Evolutionary conservation across 2,797 vertebrate species (phyloP), one percentile per base, ranked within the genome.

Genomic region (Rhyacichthys aspro): DNA sequence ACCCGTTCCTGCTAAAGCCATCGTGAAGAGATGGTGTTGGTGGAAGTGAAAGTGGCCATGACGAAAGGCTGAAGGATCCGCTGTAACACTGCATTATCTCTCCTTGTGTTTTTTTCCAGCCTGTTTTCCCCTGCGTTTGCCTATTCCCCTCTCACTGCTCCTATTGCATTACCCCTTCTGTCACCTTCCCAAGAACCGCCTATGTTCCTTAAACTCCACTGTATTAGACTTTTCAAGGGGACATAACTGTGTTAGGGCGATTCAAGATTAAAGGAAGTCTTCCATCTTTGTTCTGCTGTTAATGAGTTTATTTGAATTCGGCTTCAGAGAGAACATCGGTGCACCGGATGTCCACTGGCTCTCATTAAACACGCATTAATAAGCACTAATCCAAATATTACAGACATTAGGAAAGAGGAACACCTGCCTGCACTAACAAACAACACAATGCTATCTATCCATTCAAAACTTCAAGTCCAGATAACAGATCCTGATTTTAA

Each of bases 1-100:
- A 78, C 77, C 43, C 36, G 65, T 74, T 81, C 66, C 81, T 89
- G 86, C 73, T 86, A 83, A 88, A 90, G 70, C 74, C 85, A 84
- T 89, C 72, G 85, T 81, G 64, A 61, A 64, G 52, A 81, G 75
- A 82, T 76, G 67, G 59, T 76, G 63, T 52, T 74, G 65, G 78
- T 85, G 83, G 86, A 87, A 91, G 90, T 87, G 79, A 86, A 91
- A 91, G 88, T 88, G 89, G 75, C 88, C 89, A 81, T 90, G 88
- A 89, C 84, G 76, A 90, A 89, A 89, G 81, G 61, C 87, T 89
- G 58, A 89, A 83, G 81, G 86, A 87, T 85, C 74, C 66, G 69
- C 84, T 84, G 79, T 79, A 78, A 80, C 78, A 73, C 84, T 83
- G 63, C 80, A 76, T 78, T 57, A 59, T 75, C 81, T 78, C 72